Evolutionary conservation across 2,797 vertebrate species (phyloP).

Genomic region (Xenopus petersii): DNA sequence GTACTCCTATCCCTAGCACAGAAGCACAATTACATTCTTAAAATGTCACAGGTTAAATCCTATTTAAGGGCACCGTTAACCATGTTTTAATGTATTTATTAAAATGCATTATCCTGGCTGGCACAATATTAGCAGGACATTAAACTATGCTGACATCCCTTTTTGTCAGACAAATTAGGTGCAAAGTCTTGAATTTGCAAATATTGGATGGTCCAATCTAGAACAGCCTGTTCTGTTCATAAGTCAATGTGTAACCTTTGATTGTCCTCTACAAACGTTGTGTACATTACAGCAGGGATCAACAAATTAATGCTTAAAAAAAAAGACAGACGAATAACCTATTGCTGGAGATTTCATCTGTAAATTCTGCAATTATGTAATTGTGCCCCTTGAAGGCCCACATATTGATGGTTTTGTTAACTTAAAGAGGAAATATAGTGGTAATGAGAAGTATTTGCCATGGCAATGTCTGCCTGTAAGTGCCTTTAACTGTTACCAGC

Average conservation of each 20-base stretch:
- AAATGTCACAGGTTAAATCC: not conserved
- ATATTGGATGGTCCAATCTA: not conserved
- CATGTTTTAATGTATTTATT: not conserved
- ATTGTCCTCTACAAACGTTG: slow-evolving; percentile 2
- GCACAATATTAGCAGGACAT: not conserved
- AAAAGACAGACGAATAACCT: not conserved
- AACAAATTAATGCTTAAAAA: not conserved
- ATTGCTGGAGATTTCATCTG: not conserved
- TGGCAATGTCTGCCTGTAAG: too few species aligned
- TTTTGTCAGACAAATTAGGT: slow-evolving; percentile 3
- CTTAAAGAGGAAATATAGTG: not conserved
- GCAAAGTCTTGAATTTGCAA: not conserved
- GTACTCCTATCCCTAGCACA: too few species aligned
- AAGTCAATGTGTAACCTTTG: not conserved
- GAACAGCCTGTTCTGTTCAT: not conserved
- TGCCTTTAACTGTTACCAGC: too few species aligned
- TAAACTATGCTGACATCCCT: not conserved
- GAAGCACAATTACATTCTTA: too few species aligned
- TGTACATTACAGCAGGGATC: not conserved
- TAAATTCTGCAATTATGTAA: not conserved
- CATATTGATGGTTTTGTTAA: not conserved
- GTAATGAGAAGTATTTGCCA: too few species aligned
- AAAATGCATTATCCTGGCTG: not conserved
- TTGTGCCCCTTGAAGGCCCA: not conserved
- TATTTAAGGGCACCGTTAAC: not conserved